These are phyloP conservation scores for Brachionichthys hirsutus DNA, from an alignment of 2,113 vertebrate species.

Conservation along the genomic window DNA sequence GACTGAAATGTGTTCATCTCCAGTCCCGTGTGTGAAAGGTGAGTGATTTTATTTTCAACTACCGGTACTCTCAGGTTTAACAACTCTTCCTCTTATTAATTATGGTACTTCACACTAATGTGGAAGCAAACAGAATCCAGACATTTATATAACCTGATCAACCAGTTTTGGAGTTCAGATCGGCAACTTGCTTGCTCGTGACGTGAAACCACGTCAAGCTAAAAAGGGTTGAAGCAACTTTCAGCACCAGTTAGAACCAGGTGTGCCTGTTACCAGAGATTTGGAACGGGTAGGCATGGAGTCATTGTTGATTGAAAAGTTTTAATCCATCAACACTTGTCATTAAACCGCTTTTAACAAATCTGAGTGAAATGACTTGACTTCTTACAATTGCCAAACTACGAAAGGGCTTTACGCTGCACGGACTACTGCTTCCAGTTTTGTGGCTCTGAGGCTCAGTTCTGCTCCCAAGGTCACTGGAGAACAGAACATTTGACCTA, in stretches of 20 bases:
- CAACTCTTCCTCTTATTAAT: constrained; percentile 13
- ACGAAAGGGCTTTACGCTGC: neutral
- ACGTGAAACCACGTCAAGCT: constrained; percentile 10
- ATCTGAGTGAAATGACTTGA: no score
- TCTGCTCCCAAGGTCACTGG: neutral
- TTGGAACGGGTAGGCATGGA: neutral
- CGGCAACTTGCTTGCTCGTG: constrained; percentile 18
- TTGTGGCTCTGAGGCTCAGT: neutral
- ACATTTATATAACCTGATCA: constrained; percentile 62
- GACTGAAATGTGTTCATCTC: no score
- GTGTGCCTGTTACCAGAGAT: neutral
- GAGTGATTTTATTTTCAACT: neutral
- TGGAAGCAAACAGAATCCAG: constrained; percentile 41
- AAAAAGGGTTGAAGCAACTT: neutral
- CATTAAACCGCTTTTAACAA: neutral
- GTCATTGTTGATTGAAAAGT: neutral
- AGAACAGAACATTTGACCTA: neutral
- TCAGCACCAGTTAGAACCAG: neutral
- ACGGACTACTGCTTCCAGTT: neutral
- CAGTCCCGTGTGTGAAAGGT: neutral
- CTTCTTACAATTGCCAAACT: no score
- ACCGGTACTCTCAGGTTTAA: neutral
- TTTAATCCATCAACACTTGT: neutral
- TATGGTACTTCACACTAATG: constrained; percentile 5
- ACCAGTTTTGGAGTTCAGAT: constrained; percentile 45